Percentiles rank a stretch among this genome's conserved stretches.
phyloP scores from a whole-genome alignment of 2,113 vertebrate species.

The Tyrannus savana region DNA sequence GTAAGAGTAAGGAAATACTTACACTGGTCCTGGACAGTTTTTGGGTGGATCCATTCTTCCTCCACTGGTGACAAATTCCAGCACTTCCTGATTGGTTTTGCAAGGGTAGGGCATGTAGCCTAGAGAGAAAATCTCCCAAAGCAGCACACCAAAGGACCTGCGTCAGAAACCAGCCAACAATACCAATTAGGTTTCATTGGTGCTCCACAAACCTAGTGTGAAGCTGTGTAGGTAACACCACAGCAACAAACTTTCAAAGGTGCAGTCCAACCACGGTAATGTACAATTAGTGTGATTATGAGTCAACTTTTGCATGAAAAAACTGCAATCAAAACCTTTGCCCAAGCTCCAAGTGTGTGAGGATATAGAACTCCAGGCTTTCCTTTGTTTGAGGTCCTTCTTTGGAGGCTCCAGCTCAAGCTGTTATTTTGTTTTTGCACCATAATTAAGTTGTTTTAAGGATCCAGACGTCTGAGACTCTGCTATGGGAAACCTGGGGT shows the following conservation, averaged over 20 bases:
- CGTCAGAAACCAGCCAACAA: slow-evolving; percentile 37
- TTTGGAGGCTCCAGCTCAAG: background rate
- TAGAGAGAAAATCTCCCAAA: slow-evolving; percentile 93
- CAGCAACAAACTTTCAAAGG: background rate
- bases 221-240: background rate
- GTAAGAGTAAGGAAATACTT: slow-evolving; percentile 64
- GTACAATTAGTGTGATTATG: background rate
- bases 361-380: background rate
- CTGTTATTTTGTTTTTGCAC: background rate
- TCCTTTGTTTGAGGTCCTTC: background rate
- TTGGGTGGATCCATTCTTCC: slow-evolving; percentile 91
- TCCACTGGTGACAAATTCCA: slow-evolving; percentile 88
- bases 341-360: background rate
- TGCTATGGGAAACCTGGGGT: background rate
- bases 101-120: slow-evolving; percentile 94
- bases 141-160: slow-evolving; percentile 94
- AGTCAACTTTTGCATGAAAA: background rate
- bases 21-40: slow-evolving; percentile 90
- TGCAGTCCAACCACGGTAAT: background rate
- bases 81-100: slow-evolving; percentile 90
- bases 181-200: background rate
- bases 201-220: background rate
- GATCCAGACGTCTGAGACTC: rapidly evolving
- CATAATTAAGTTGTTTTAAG: background rate
- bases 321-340: background rate